Base-by-base conservation (phyloP, 2,113 vertebrate species). In the Recurvirostra avosetta region DNA sequence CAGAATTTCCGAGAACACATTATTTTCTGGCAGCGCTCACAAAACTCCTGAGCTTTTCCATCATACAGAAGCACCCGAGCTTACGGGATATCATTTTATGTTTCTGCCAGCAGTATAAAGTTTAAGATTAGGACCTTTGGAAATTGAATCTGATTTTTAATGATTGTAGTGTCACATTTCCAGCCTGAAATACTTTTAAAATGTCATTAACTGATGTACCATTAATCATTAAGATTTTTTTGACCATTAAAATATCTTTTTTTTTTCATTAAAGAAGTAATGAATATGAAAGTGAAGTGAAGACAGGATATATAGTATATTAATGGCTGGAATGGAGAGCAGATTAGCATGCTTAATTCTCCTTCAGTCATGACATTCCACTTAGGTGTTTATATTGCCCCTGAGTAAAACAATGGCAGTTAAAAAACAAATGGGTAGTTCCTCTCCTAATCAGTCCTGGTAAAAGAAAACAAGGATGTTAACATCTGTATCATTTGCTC, bases 71-170 rank as follows among this genome's bases (percentile, higher is more conserved):
- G 92, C 63, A 96, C 92, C 70, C 70, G 70, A 81, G 87, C 87
- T 97, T 96, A 95, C n/a, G 56, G 72, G 89, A 97, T 98, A 97
- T 96, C 94, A 98, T 98, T 98, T 97, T 98, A 96, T 98, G 95
- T 97, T 97, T 98, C 97, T 98, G 92, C 91, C 92, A 98, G 91
- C 93, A 93, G 56, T 95, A 97, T 96, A 96, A 98, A 97, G 93
- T 97, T 97, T 97, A 97, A 98, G 97, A 98, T 97, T 98, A 96
- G 96, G 97, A 97, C 97, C 97, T 98, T 92, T 97, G 94, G 97
- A 98, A 98, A 98, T 98, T 98, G 96, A 98, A 98, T 98, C 87
- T 97, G 97, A 98, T 98, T 97, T 98, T 98, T 98, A 98, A 98
- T 98, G 97, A 98, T 98, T 97, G 73, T 96, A 94, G 82, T 98